Evolutionary conservation across 2,797 vertebrate species (phyloP).

Genomic region (Discoglossus pictus): DNA sequence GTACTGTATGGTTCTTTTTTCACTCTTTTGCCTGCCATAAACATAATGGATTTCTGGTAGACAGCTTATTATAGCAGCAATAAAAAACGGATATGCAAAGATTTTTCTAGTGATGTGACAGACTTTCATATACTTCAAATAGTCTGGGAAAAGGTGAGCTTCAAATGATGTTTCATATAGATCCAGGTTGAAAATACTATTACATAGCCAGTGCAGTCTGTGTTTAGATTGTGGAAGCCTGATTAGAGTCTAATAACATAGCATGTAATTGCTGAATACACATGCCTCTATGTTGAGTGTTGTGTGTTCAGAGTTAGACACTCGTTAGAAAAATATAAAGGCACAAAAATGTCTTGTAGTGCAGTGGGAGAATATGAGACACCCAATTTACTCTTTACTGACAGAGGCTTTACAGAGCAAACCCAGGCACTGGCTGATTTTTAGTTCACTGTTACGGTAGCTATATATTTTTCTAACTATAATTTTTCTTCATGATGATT

Average conservation of each 20-base stretch:
- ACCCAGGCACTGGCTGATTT: conserved; percentile 9
- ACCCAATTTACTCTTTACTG: conserved; percentile 55
- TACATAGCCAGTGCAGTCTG: conserved; percentile 18
- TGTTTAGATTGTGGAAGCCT: conserved; percentile 50
- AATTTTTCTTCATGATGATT: conserved; percentile 31
- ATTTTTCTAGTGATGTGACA: too few species aligned
- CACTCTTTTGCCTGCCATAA: too few species aligned
- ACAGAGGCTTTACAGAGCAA: conserved; percentile 45
- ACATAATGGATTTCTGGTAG: too few species aligned
- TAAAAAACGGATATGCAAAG: too few species aligned
- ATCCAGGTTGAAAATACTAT: conserved; percentile 52
- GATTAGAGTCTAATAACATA: conserved; percentile 51
- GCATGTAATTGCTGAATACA: conserved; percentile 46
- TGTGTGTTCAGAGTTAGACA: conserved; percentile 53
- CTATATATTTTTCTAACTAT: neutral
- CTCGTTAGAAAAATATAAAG: conserved; percentile 54
- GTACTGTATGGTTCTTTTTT: too few species aligned
- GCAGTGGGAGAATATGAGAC: conserved; percentile 44
- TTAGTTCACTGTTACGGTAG: conserved; percentile 7
- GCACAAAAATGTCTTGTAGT: conserved; percentile 48
- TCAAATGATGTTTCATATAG: conserved; percentile 53
- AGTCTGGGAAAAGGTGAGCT: conserved; percentile 27
- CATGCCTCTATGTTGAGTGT: conserved; percentile 47
- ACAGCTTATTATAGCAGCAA: too few species aligned
- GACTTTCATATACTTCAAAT: too few species aligned